Evolutionary conservation across 2,797 vertebrate species (phyloP).

Genomic region (Neosilurus hyrtlii): DNA sequence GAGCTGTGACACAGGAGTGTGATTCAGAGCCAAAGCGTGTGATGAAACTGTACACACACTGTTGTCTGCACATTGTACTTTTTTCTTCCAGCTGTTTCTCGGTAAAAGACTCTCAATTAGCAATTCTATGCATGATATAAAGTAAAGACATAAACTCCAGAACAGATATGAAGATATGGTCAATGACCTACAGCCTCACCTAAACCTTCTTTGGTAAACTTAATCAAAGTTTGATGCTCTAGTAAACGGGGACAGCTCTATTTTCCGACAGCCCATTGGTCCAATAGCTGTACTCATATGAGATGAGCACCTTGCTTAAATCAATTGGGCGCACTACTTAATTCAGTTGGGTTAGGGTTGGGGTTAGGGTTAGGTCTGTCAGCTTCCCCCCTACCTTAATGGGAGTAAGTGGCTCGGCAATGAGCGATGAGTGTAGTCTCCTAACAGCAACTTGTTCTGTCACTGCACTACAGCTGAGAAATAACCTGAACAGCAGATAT

Average conservation of each 20-base stretch:
- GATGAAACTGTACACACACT: constrained; percentile 52
- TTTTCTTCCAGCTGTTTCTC: constrained; percentile 36
- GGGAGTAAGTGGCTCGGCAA: too few relatives aligned
- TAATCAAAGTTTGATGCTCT: neutral
- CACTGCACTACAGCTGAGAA: neutral
- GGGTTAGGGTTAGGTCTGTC: too few relatives aligned
- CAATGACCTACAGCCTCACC: neutral
- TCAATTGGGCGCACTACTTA: too few relatives aligned
- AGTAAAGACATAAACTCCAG: neutral
- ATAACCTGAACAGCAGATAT: constrained; percentile 33
- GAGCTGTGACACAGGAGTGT: constrained; percentile 50
- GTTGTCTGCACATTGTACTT: constrained; percentile 40
- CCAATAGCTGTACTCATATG: too few relatives aligned
- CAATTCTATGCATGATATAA: constrained; percentile 8
- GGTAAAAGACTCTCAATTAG: constrained; percentile 25
- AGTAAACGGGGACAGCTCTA: too few relatives aligned
- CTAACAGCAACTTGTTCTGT: neutral
- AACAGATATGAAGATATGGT: neutral
- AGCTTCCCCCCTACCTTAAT: too few relatives aligned
- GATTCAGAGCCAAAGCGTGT: constrained; percentile 51
- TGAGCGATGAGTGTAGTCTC: neutral
- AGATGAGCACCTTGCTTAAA: too few relatives aligned
- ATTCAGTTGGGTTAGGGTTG: too few relatives aligned
- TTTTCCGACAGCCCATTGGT: too few relatives aligned
- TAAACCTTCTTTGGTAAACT: neutral